Base-by-base conservation (phyloP, 2,113 vertebrate species). In the Chiloscyllium plagiosum region DNA sequence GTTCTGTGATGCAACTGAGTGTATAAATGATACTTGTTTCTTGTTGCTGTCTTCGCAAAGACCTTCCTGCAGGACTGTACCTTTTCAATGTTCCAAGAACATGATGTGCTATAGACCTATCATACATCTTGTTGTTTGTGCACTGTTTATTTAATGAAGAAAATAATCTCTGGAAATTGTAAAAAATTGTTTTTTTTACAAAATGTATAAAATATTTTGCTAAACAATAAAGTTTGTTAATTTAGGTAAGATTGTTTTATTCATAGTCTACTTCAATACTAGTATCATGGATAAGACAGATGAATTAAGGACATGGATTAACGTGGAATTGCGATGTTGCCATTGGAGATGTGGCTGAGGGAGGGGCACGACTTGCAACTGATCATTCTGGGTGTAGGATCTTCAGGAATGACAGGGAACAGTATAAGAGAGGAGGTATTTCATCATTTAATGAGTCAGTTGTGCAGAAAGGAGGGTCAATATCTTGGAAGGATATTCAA, bases 1-100 rank as follows among this genome's bases (percentile, higher is more conserved):
- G 98, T 99, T 12, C 98, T 99, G 96, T 99, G 97, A 98, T 95
- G 72, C 52, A 37, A 6, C 78, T 4, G 52, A 85, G 26, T 56
- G 37, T 37, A 10, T 47, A 52, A 29, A 78, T 20, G 37, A 10
- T 24, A 29, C 78, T 86, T 95, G 96, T 96, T 96, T 96, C n/a
- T 80, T 26, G 20, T 10, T 22, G 66, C 69, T 93, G 56, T 61
- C 66, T 61, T 61, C 33, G 1, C 61, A 50, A 72, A 17, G 69
- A 37, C 26, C 47, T 37, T 76, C 37, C 47, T 50, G 15, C 8
- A 24, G 7, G 94, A 50, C 33, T 29, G 42, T 70, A 37, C 47
- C 94, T 95, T 72, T 76, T 52, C 68, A 95, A 72, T 52, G 3
- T 70, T 72, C 42, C 37, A 24, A 56, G 2, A 50, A 47, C 66